These are phyloP conservation scores for Nemotelus pantherinus DNA, from an alignment of 2,888 invertebrate genomes.

Conservation along the genomic window DNA sequence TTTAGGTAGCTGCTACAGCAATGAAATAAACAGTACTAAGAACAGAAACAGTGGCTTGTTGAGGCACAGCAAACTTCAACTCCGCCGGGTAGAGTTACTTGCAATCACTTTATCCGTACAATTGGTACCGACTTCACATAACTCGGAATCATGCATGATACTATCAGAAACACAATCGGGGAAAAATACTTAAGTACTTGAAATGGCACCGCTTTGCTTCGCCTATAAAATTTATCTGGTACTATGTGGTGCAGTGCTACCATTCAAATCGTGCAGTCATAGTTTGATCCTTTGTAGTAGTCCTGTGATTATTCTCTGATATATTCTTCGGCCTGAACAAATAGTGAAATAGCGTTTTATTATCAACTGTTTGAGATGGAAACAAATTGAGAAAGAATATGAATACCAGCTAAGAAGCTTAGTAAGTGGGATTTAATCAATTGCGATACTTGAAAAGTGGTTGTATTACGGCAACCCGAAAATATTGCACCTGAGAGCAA, in stretches of 20 bases:
- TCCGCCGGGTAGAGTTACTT: conserved; percentile 10
- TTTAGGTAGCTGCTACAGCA: not conserved
- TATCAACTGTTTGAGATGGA: too few relatives aligned
- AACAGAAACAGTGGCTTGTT: conserved; percentile 16
- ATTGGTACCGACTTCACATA: conserved; percentile 34
- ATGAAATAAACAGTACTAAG: too few relatives aligned
- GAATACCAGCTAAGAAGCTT: too few relatives aligned
- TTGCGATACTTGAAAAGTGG: too few relatives aligned
- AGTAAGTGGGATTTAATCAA: too few relatives aligned
- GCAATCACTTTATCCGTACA: conserved; percentile 16
- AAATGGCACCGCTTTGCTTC: conserved; percentile 13
- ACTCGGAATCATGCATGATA: conserved; percentile 34
- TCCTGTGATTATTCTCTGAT: too few relatives aligned
- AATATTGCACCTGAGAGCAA: not conserved
- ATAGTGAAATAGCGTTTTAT: too few relatives aligned
- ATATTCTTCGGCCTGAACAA: too few relatives aligned
- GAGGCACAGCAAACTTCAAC: conserved; percentile 10
- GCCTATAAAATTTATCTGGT: not conserved
- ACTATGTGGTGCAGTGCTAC: too few relatives aligned
- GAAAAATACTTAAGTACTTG: conserved; percentile 33
- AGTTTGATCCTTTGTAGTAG: too few relatives aligned
- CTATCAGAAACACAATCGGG: conserved; percentile 35
- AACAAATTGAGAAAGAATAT: too few relatives aligned
- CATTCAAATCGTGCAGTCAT: too few relatives aligned
- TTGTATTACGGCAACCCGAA: not conserved